Evolutionary conservation across 2,888 invertebrate species (phyloP), one percentile per base, ranked within the genome.

Genomic region (Resseliella maxima): DNA sequence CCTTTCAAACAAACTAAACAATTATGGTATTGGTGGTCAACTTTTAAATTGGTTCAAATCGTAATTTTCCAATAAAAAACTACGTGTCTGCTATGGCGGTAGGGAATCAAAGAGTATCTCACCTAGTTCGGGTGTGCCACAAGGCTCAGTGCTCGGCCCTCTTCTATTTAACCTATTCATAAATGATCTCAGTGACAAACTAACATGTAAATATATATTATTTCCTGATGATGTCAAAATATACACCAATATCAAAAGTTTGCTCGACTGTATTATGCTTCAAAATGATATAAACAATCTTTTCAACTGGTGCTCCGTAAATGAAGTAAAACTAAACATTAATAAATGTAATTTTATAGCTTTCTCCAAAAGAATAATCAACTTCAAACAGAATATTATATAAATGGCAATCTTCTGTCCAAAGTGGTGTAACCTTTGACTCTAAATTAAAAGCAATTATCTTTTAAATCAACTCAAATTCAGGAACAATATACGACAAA

Each of bases 61-160:
- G 18, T 85, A 85, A 31, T 31, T 85, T 3, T 3, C n/a, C 8
- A 35, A 85, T 31, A 1, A 54, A 1, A 3, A 8, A 24, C 31
- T 27, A 3, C 31, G 31, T 31, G 85, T 85, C 24, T 2, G 5
- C 3, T 50, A 50, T 35, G n/a, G n/a, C 5, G 85, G 85, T 35
- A 0, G 8, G 0, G 31, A 31, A 8, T 85, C 85, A 31, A 31
- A 8, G 2, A 12, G 3, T 12, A 31, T 85, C 31, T n/a, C 24
- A 15, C 85, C 85, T 1, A 27, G 31, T 0, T 85, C 86, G 6
- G 86, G 86, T 59, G 86, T 86, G 27, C 86, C 86, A 15, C 86
- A 86, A 64, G 86, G 86, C 10, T 64, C 86, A 1, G 38, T 86
- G 5, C 36, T 86, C 0, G 86, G 64, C 8, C 86, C 86, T 2